Base-by-base conservation (phyloP, 2,113 vertebrate species). In the Zosterops japonicus region DNA sequence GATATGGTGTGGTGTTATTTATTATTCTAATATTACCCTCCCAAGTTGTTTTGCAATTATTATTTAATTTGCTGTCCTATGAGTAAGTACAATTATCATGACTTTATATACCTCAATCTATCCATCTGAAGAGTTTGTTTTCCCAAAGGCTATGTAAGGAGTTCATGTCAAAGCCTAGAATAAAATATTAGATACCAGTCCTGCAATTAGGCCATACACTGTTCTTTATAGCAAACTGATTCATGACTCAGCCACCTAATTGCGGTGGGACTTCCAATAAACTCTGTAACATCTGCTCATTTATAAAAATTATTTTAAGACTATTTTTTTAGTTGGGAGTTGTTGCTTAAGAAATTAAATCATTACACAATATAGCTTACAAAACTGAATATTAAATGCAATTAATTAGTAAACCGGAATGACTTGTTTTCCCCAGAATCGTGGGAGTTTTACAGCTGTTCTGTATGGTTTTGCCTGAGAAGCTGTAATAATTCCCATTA, bases 251-350 rank as follows among this genome's bases (percentile, higher is more conserved):
- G 91, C 59, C 56, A 64, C n/a, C 64, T 90, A 95, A 93, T 88
- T 96, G 83, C 90, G 90, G 22, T 89, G 92, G 88, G 83, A 83
- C 71, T 93, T 94, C 85, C 85, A 91, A 78, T 90, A 93, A 96
- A 68, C 67, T 81, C 79, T 72, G 76, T 74, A 88, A 67, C 67
- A 42, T 82, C 63, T 90, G 72, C 39, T 90, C 35, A 50, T 87
- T 91, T 94, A 91, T 88, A 93, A 87, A 94, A 91, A 80, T 31
- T 0, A 55, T 90, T 92, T 91, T 74, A 77, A 74, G 65, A 59
- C 46, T 42, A 2, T 44, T 72, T 89, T 88, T 83, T 89, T 79
- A 80, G 47, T 63, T 67, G 22, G 23, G 36, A 74, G 56, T 67
- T 87, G 68, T 94, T 93, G 71, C 59, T 77, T 63, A 92, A 80